Evolutionary conservation across 64 coral and sea anemone genomes (phyloP), one percentile per base, ranked within the genome.

Genomic region (Anthopleura sola): DNA sequence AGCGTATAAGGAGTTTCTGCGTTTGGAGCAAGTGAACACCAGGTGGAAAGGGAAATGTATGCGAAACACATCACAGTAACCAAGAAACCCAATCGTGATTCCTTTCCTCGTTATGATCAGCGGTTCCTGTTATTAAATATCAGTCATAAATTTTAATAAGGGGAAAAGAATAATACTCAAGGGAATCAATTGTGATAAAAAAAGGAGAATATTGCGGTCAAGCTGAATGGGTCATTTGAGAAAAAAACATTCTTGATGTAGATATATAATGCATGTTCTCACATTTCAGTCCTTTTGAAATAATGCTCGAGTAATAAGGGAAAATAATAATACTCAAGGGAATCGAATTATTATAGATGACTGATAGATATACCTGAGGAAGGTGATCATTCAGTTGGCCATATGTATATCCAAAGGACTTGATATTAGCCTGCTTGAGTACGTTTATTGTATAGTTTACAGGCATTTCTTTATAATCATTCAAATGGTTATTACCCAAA

Each of bases 401-500:
- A 83, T 49, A 93, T 56, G 53, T 90, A 34, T 83, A 10, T 6
- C 94, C 94, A 71, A 97, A 97, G 26, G 84, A 71, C 79, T 93
- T 38, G 23, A 97, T 87, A 32, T 87, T 84, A 71, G 64, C 62
- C 23, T 84, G 83, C 21, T 56, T 82, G 3, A 97, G 60, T 36
- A 80, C 14, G 3, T 85, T 78, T 17, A 78, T 49, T 10, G 91
- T 97, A 23, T 82, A 89, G 26, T 92, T 90, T 23, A 87, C 86
- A 44, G 86, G 76, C 71, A 85, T 75, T 2, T 92, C 80, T 36
- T 90, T 87, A 85, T 83, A 97, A 39, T 97, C 94, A 62, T 93
- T 93, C 9, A 92, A 38, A n/a, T 97, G 94, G 80, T 97, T 97
- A 36, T 97, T 97, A 38, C 87, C 78, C 8, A 97, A 5, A 39